A percentile compares a stretch with the other conserved stretches of the same genome.
Conservation (phyloP, 2,113 vertebrate genomes). For the Leucopsar rothschildi region DNA sequence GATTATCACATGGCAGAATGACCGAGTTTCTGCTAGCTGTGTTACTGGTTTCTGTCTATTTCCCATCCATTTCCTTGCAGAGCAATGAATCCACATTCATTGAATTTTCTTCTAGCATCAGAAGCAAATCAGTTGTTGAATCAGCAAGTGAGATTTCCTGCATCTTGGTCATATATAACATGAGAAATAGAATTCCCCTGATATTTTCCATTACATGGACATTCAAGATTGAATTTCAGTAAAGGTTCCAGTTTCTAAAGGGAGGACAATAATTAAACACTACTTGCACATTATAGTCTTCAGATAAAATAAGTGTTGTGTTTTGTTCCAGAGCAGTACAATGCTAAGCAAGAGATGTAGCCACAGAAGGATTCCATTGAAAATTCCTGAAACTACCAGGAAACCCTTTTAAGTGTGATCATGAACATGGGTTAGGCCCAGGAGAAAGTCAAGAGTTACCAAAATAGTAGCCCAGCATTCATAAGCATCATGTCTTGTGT, state of each 20-base stretch:
- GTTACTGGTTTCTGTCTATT: not conserved
- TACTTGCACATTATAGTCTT: not conserved
- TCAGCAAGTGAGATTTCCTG: not conserved
- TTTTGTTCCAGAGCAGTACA: conserved; percentile 24
- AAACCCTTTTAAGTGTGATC: conserved; percentile 25
- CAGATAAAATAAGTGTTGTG: conserved; percentile 7
- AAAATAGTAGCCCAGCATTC: not conserved
- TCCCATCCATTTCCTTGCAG: not conserved
- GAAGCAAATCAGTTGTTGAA: not conserved
- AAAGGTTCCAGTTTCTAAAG: not conserved
- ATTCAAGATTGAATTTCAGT: not conserved
- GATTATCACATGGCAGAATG: not conserved
- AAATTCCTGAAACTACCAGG: conserved; percentile 2
- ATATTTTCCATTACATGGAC: not conserved
- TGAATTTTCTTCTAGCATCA: not conserved
- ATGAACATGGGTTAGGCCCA: not conserved
- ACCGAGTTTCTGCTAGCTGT: not conserved
- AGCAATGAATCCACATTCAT: not conserved
- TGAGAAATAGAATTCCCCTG: not conserved
- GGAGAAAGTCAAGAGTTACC: not conserved
- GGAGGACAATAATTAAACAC: not conserved
- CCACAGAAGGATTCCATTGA: not conserved
- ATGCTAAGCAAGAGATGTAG: not conserved
- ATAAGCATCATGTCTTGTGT: not conserved
- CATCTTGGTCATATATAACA: not conserved